These are phyloP conservation scores for Heteromurus nitidus DNA, from an alignment of 2,888 invertebrate species.

Conservation along the genomic window DNA sequence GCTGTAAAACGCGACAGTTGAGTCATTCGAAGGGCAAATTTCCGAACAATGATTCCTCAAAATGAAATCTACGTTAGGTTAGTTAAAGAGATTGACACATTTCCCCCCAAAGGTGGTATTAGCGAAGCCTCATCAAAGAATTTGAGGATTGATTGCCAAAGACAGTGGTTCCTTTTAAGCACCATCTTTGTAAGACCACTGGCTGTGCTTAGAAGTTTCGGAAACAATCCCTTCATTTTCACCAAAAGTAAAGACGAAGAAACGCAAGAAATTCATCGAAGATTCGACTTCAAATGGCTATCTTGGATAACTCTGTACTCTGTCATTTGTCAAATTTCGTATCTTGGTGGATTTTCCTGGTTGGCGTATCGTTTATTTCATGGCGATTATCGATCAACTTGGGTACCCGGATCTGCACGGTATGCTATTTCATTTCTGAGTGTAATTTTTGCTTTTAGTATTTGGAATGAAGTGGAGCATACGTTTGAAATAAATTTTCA, in stretches of 20 bases:
- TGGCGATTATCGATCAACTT: conserved; percentile 25
- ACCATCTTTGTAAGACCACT: conserved; percentile 11
- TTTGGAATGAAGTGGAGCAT: not conserved
- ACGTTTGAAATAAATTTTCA: not conserved
- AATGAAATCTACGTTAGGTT: conserved; percentile 30
- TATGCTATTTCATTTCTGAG: conserved; percentile 23
- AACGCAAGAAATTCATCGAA: not conserved
- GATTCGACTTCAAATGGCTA: conserved; percentile 11
- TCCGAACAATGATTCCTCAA: conserved; percentile 39
- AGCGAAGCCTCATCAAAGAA: not conserved
- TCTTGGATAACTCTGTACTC: conserved; percentile 20
- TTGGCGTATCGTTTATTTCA: conserved; percentile 19
- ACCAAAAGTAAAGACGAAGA: not conserved
- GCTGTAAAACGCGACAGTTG: too few species aligned
- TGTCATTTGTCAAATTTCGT: not conserved
- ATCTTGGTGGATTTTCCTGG: not conserved
- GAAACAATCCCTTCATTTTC: conserved; percentile 46
- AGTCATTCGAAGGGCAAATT: too few species aligned
- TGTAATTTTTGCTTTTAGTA: not conserved
- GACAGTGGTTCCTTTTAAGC: conserved; percentile 7
- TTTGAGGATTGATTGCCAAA: not conserved
- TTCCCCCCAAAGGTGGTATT: not conserved
- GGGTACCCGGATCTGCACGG: conserved; percentile 16
- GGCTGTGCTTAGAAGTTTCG: conserved; percentile 31
- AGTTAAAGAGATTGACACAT: conserved; percentile 24